These are phyloP conservation scores for Tenualosa ilisha DNA, from an alignment of 2,797 vertebrate species.

Conservation along the genomic window DNA sequence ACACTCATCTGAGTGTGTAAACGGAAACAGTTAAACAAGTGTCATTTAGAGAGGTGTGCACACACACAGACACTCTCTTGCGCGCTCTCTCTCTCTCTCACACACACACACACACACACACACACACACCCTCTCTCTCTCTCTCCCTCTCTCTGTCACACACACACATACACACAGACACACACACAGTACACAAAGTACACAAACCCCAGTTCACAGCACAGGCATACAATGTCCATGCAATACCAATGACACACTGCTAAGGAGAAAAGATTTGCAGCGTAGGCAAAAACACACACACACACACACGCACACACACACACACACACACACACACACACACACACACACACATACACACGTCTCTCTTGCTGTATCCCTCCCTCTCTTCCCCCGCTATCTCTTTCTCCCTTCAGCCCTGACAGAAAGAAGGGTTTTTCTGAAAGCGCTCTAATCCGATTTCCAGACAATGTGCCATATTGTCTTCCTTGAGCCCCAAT, in stretches of 20 bases:
- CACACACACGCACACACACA: neutral
- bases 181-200: neutral
- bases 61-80: neutral
- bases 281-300: slow-evolving; percentile 3
- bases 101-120: neutral
- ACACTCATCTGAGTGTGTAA: slow-evolving; percentile 2
- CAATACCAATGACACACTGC: slow-evolving; percentile 2
- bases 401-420: slow-evolving; percentile 21
- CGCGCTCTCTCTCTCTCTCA: neutral
- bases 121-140: neutral
- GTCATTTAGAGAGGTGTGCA: neutral
- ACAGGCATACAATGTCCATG: neutral
- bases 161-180: neutral
- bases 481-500: slow-evolving; percentile 62
- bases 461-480: slow-evolving; percentile 66
- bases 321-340: neutral
- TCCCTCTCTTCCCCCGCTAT: neutral
- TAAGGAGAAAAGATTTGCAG: neutral
- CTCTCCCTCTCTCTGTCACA: neutral
- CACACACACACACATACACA: neutral
- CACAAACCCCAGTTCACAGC: neutral
- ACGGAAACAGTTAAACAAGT: neutral
- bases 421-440: slow-evolving; percentile 24
- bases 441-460: slow-evolving; percentile 56
- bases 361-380: neutral